Conservation (phyloP, 2,797 vertebrate genomes). For the Merluccius polli region DNA sequence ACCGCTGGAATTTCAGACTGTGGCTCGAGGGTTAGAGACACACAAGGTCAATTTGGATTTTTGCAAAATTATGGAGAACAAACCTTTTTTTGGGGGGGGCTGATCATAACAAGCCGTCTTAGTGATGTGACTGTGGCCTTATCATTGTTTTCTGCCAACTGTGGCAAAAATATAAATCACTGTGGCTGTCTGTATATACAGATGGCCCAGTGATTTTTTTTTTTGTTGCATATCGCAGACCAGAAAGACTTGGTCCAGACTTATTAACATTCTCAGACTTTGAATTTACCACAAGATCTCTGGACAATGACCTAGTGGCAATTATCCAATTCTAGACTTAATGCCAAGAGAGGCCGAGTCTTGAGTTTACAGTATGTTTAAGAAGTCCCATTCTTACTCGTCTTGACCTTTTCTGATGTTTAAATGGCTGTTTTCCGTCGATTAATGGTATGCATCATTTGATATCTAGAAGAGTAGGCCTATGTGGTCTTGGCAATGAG, state of each 20-base stretch:
- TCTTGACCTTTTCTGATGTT: neutral
- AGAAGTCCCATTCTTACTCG: too few species aligned
- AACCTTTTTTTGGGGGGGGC: constrained; percentile 37
- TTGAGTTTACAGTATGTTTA: neutral
- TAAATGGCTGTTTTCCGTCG: neutral
- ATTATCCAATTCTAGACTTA: neutral
- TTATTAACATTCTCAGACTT: neutral
- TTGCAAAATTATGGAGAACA: constrained; percentile 63
- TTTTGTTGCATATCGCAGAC: neutral
- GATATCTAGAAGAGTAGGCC: too few species aligned
- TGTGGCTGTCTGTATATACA: neutral
- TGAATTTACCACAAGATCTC: neutral
- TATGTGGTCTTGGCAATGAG: neutral
- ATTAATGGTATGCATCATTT: neutral
- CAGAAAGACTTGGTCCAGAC: neutral
- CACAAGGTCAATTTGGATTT: constrained; percentile 69
- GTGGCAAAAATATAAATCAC: neutral
- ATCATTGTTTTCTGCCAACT: neutral
- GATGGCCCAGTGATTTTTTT: neutral
- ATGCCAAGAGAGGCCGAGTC: neutral
- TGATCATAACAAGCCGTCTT: constrained; percentile 42
- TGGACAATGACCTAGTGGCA: neutral
- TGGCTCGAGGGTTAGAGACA: constrained; percentile 72
- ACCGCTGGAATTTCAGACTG: constrained; percentile 76
- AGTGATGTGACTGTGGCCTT: neutral